Percentiles rank a stretch among this genome's conserved stretches.
phyloP scores from a whole-genome alignment of 37 sponge, comb jelly and placozoan species.

The Bolinopsis microptera region DNA sequence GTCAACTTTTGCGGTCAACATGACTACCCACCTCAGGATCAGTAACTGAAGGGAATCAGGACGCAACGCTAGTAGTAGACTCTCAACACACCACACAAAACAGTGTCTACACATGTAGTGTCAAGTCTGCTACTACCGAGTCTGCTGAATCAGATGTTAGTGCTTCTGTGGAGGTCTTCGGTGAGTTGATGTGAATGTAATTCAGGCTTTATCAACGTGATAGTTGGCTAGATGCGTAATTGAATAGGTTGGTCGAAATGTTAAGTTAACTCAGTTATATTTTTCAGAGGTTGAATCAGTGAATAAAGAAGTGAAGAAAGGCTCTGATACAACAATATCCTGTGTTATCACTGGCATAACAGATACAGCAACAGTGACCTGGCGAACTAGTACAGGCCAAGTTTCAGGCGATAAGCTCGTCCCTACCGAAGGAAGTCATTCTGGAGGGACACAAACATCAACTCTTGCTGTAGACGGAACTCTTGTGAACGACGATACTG shows the following conservation, averaged over 20 bases:
- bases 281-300: not conserved
- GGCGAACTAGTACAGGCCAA: not conserved
- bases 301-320: not conserved
- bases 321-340: not conserved
- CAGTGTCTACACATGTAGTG: not conserved
- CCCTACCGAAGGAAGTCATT: not conserved
- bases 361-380: not conserved
- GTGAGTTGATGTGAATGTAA: no score
- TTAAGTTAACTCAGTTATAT: not conserved
- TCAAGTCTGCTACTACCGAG: not conserved
- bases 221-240: no score
- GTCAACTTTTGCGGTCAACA: no score
- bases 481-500: not conserved
- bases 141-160: not conserved
- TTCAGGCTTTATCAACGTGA: no score
- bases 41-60: not conserved
- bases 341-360: not conserved
- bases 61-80: not conserved
- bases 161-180: not conserved
- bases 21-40: not conserved
- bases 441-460: not conserved
- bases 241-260: no score
- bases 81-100: not conserved
- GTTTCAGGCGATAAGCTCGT: not conserved
- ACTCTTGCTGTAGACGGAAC: not conserved